phyloP scores from a whole-genome alignment of 92 coral and sea anemone genomes.

The Nematostella vectensis region DNA sequence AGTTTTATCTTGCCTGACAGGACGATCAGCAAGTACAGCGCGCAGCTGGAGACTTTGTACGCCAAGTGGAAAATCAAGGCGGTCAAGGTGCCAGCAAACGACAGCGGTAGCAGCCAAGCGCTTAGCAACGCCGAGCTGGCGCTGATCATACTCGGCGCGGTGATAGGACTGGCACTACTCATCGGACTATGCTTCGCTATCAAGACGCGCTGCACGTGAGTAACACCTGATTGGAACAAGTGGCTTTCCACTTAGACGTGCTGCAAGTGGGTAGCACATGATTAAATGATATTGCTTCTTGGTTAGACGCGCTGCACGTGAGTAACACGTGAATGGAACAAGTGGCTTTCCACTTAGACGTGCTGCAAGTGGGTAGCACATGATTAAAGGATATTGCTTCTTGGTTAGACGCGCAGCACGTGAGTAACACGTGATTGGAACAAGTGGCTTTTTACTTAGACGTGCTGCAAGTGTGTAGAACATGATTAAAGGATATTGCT shows the following conservation, averaged over 20 bases:
- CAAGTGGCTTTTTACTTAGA: too few relatives aligned
- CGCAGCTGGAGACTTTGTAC: constrained; percentile 46
- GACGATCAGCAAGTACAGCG: constrained; percentile 48
- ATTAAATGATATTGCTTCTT: background rate
- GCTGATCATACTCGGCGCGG: constrained; percentile 59
- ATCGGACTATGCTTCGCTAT: constrained; percentile 68
- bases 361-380: too few relatives aligned
- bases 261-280: background rate
- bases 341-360: too few relatives aligned
- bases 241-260: too few relatives aligned
- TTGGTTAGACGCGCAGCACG: too few relatives aligned
- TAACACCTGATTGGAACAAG: background rate
- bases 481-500: too few relatives aligned
- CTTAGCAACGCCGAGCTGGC: constrained; percentile 77
- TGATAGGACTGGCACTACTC: constrained; percentile 52
- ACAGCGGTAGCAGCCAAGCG: constrained; percentile 9
- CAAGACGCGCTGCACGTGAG: constrained; percentile 69
- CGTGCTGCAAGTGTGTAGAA: too few relatives aligned
- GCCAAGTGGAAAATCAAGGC: constrained; percentile 79
- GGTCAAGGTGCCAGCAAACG: constrained; percentile 34
- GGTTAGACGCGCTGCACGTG: too few relatives aligned
- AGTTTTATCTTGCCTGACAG: too few relatives aligned
- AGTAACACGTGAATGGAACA: too few relatives aligned
- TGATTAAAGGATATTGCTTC: too few relatives aligned
- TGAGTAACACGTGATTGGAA: too few relatives aligned